These are phyloP conservation scores for Anguilla obscura DNA, from an alignment of 2,797 vertebrate genomes.

Conservation along the genomic window DNA sequence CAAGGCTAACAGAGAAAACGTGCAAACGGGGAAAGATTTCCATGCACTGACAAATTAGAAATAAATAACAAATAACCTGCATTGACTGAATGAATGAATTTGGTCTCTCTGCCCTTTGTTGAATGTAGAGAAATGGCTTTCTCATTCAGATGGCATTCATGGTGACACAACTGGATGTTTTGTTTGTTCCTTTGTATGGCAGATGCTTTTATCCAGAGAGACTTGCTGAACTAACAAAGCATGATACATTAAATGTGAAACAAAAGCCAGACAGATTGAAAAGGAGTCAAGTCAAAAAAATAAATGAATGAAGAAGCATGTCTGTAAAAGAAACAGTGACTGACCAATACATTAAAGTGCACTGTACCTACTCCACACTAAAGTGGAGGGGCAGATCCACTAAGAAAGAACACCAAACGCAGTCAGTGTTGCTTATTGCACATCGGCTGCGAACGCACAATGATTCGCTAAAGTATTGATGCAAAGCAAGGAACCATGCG, in stretches of 20 bases:
- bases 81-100: neutral
- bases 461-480: neutral
- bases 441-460: neutral
- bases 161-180: neutral
- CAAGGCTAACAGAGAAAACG: neutral
- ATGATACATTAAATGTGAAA: neutral
- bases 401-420: neutral
- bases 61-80: neutral
- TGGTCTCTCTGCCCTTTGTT: neutral
- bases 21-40: neutral
- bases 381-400: neutral
- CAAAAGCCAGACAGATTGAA: neutral
- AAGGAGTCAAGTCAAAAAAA: neutral
- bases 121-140: neutral
- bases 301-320: neutral
- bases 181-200: neutral
- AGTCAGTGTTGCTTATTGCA: neutral
- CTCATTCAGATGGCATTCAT: neutral
- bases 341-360: neutral
- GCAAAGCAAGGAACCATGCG: too few species aligned
- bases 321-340: neutral
- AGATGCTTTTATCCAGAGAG: neutral
- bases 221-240: neutral
- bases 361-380: neutral
- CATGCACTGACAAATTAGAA: neutral